Evolutionary conservation across 2,888 invertebrate species (phyloP).

Genomic region (Amphipoea lucens): DNA sequence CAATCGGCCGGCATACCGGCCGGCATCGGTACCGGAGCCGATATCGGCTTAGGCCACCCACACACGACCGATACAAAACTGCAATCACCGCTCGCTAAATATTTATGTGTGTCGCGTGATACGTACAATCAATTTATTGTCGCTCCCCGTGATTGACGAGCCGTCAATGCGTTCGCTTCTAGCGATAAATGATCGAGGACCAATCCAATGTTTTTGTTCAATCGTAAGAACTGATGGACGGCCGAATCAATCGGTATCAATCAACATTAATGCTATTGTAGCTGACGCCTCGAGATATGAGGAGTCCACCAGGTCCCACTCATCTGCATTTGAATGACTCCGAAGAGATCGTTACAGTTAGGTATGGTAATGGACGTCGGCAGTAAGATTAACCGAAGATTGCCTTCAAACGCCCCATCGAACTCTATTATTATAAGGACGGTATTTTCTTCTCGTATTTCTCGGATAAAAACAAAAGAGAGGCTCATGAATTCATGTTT

Average conservation of each 20-base stretch:
- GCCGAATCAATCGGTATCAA: slow-evolving; percentile 52
- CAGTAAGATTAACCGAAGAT: slow-evolving; percentile 39
- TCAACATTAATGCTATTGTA: slow-evolving; percentile 54
- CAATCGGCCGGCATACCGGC: slow-evolving; percentile 41
- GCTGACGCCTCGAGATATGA: slow-evolving; percentile 49
- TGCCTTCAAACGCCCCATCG: slow-evolving; percentile 11
- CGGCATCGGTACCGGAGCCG: background rate
- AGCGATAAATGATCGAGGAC: slow-evolving; percentile 64
- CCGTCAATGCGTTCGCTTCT: slow-evolving; percentile 53
- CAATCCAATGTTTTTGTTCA: slow-evolving; percentile 64
- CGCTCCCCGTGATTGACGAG: slow-evolving; percentile 60
- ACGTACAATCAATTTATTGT: slow-evolving; percentile 62
- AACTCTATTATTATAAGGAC: slow-evolving; percentile 27
- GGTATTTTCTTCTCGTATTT: slow-evolving; percentile 21
- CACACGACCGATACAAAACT: slow-evolving; percentile 24
- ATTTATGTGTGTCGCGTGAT: slow-evolving; percentile 45
- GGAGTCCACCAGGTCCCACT: slow-evolving; percentile 14
- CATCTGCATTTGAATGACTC: slow-evolving; percentile 63
- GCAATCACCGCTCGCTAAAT: slow-evolving; percentile 42
- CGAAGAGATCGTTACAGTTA: slow-evolving; percentile 38
- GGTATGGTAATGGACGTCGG: slow-evolving; percentile 43
- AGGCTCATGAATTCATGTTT: slow-evolving; percentile 58
- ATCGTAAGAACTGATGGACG: slow-evolving; percentile 60
- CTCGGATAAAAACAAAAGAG: slow-evolving; percentile 37
- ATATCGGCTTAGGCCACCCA: background rate